Base-by-base conservation (phyloP, 2,888 invertebrate species). In the Drosophila stalkeri region DNA sequence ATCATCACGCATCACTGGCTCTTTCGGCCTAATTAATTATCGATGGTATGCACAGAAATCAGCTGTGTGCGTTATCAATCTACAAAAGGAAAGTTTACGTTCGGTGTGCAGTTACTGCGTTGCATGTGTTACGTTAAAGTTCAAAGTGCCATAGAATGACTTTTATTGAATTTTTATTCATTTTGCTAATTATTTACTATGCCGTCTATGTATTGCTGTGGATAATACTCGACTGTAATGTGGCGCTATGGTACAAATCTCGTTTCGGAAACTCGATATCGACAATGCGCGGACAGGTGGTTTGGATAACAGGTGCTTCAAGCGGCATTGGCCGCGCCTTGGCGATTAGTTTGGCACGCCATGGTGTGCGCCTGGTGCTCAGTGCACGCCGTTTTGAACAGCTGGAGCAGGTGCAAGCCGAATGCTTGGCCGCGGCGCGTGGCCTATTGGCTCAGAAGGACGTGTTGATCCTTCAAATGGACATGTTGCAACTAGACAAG, bases 301-400 rank as follows among this genome's bases (percentile, higher is more conserved):
- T 97, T 2, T 97, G 97, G 96, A 95, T 97, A 79, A 97, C 96
- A 2, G 97, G 97, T 47, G 96, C 97, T 0, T 97, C 97, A 0
- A 96, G 96, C 93, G 97, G 97, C 16, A 97, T 97, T 73, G 97
- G 97, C 3, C 96, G 96, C 92, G 92, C 94, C 75, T 93, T 96
- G 54, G 96, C 97, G 0, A 94, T 96, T 74, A 94, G 94, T 23
- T 92, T 97, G 57, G 96, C 97, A 0, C 94, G 94, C 83, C 93
- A 94, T 86, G 95, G 95, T 8, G 96, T 95, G 3, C 95, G 95
- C 90, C 90, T 97, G 47, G 94, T 95, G 7, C 86, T 97, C 5
- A 95, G 96, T 11, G 96, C 97, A 0, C 94, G 97, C 59, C 94
- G 96, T 69, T 92, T 93, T 81, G 91, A 93, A 31, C 95, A 96